These are phyloP conservation scores for Exephanes ischioxanthus DNA, from an alignment of 2,888 invertebrate genomes.

Conservation along the genomic window DNA sequence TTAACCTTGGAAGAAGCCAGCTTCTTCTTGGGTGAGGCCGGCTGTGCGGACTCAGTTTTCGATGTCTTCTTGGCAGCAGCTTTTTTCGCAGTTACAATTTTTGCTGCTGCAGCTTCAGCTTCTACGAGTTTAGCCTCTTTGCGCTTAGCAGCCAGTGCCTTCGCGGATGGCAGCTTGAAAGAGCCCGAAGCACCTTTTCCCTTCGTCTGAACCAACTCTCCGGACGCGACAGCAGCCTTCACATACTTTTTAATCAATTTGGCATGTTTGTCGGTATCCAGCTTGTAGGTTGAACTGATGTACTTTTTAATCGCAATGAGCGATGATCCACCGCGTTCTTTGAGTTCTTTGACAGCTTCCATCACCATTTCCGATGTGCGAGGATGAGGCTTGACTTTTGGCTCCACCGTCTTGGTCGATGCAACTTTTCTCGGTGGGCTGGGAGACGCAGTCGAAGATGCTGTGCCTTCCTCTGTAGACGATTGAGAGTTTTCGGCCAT, in stretches of 20 bases:
- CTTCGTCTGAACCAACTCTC: constrained; percentile 86
- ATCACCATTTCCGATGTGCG: constrained; percentile 87
- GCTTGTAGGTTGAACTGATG: constrained; percentile 87
- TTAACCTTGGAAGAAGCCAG: constrained; percentile 23
- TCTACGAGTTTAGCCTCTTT: constrained; percentile 77
- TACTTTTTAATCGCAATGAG: constrained; percentile 88
- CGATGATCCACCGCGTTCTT: constrained; percentile 88
- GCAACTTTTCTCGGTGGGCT: constrained; percentile 26
- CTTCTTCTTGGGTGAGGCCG: constrained; percentile 69
- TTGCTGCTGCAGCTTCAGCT: constrained; percentile 86
- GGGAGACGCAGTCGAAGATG: constrained; percentile 36
- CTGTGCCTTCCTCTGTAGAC: constrained; percentile 33
- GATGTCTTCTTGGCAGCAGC: constrained; percentile 74
- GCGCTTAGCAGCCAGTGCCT: not conserved
- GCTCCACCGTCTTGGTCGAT: constrained; percentile 60
- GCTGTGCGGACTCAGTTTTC: constrained; percentile 76
- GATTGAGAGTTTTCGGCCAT: constrained; percentile 58
- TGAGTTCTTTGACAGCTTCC: constrained; percentile 86
- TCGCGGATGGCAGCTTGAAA: constrained; percentile 82
- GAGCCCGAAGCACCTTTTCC: constrained; percentile 87
- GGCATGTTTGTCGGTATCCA: constrained; percentile 87
- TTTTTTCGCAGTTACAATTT: constrained; percentile 73
- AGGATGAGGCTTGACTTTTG: constrained; percentile 83
- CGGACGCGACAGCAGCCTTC: constrained; percentile 86
- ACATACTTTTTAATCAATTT: constrained; percentile 88